Conservation (phyloP, 2,113 vertebrate species). For the Pyxicephalus adspersus region DNA sequence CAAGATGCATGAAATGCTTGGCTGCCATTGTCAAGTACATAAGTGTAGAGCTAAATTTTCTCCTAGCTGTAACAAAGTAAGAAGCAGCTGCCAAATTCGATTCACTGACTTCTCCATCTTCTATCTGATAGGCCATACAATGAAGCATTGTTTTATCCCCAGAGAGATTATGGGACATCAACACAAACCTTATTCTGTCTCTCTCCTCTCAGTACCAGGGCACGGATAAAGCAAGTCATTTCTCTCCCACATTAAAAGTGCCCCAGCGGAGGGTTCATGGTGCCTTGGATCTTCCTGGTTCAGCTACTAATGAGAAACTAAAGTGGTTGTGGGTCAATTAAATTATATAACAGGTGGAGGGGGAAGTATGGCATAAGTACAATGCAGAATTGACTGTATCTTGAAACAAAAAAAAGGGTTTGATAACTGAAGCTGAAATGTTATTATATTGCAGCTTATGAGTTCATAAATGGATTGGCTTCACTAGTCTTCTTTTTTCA, state of each 20-base stretch:
- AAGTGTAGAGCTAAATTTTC: not conserved
- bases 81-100: slow-evolving; percentile 20
- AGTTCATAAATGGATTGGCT: too few species aligned
- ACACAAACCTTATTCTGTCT: slow-evolving; percentile 2
- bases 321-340: not conserved
- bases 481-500: too few species aligned
- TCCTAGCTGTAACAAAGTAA: not conserved
- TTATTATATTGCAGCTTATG: too few species aligned
- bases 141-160: slow-evolving; percentile 28
- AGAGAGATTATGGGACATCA: slow-evolving; percentile 2
- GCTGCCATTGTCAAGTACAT: slow-evolving; percentile 7
- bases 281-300: not conserved
- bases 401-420: too few species aligned
- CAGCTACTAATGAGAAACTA: not conserved
- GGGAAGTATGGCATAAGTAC: not conserved
- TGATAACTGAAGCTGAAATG: too few species aligned
- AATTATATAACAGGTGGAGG: slow-evolving; percentile 9
- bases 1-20: not conserved
- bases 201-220: slow-evolving; percentile 13
- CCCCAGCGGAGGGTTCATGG: not conserved
- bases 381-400: too few species aligned
- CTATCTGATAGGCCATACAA: not conserved
- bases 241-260: slow-evolving; percentile 6
- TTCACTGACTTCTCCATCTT: slow-evolving; percentile 19
- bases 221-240: slow-evolving; percentile 1